Evolutionary conservation across 2,797 vertebrate genomes (phyloP), one percentile per base, ranked within the genome.

Genomic region (Telmatherina bonti): DNA sequence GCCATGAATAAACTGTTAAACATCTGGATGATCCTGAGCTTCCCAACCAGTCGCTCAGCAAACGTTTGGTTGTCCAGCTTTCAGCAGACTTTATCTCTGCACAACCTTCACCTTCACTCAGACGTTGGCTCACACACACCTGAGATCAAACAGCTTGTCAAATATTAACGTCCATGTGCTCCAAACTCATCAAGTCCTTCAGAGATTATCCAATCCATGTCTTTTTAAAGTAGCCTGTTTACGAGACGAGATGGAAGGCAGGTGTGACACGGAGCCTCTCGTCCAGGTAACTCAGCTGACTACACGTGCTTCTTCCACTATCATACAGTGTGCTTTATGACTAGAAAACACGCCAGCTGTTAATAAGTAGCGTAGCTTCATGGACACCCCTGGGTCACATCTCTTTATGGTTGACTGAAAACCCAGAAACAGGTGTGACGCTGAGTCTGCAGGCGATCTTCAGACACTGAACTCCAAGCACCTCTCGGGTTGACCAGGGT

Each of bases 81-180:
- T 38, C 33, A 33, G 1, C 33, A 27, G 20, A 27, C 63, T 91
- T 88, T 89, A 88, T 91, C 89, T 76, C 33, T 38, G 10, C 51
- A 71, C 76, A 90, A 85, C 93, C 89, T 94, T 93, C 87, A 91
- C 84, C 91, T 73, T 59, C 77, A 61, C 65, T 62, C 35, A 62
- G 67, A 56, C 81, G 85, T 62, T 67, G 62, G 57, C 65, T 66
- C 55, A 54, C 82, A 77, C 57, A 38, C 10, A 30, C n/a, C 67
- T 59, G 41, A 78, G 68, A 88, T 89, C 88, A 92, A 92, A 91
- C 5, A 47, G 7, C 20, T 58, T 15, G 81, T 90, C 75, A 91
- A 90, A 81, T 12, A 92, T 93, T 93, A 92, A 92, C 89, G 22
- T 3, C 7, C 27, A 45, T 53, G 26, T 55, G 26, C 60, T 55